Evolutionary conservation across 53 echinoderm and acorn worm genomes (phyloP).

Genomic region (Henricia sp.): DNA sequence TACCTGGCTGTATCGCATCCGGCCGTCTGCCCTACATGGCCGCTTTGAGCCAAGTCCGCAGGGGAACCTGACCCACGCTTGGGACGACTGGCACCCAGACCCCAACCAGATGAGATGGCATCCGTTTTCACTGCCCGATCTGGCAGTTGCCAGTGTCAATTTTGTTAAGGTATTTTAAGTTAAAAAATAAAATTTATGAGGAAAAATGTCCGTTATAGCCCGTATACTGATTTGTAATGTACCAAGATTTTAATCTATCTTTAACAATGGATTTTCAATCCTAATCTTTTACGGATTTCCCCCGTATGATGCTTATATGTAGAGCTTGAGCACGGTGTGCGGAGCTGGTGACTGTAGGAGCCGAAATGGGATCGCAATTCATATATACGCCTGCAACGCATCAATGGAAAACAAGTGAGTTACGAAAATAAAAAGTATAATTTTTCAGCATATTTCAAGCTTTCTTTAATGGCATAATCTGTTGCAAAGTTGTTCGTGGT

Average conservation of each 20-base stretch:
- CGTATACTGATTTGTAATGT: too few species aligned
- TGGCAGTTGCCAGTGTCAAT: conserved; percentile 61
- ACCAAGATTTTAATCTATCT: too few species aligned
- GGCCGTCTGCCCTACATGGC: conserved; percentile 80
- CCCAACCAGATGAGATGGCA: conserved; percentile 98
- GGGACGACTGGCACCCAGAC: conserved; percentile 91
- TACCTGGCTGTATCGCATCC: conserved; percentile 89
- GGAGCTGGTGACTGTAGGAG: conserved; percentile 86
- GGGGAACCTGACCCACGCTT: conserved; percentile 79
- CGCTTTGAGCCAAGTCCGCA: conserved; percentile 75
- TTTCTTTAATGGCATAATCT: too few species aligned
- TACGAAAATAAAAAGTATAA: too few species aligned
- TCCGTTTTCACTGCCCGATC: conserved; percentile 80
- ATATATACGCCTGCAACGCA: conserved; percentile 89
- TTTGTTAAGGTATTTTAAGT: conserved; percentile 81
- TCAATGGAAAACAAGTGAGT: conserved; percentile 89
- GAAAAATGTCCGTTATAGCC: too few species aligned
- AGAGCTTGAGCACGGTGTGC: conserved; percentile 93
- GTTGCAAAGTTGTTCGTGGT: too few species aligned
- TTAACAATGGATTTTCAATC: background rate
- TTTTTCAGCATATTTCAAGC: too few species aligned
- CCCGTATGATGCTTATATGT: background rate
- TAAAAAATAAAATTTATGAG: too few species aligned
- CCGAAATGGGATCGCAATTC: conserved; percentile 78
- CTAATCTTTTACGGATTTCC: background rate